phyloP scores from a whole-genome alignment of 2,113 vertebrate genomes.

The Pantherophis guttatus region DNA sequence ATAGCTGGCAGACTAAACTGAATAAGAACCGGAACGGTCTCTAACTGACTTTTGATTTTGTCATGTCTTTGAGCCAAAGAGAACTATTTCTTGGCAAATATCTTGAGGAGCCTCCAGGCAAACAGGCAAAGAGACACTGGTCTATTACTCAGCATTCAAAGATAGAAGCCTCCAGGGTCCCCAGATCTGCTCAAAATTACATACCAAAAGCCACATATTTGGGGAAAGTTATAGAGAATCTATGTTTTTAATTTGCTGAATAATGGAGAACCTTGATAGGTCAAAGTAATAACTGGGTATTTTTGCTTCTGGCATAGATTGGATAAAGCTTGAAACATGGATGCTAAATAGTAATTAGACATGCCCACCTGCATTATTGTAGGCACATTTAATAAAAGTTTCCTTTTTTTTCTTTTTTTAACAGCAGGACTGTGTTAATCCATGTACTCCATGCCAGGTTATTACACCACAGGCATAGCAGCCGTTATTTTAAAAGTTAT shows the following conservation, averaged over 20 bases:
- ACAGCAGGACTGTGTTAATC: not conserved
- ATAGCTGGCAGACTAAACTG: not conserved
- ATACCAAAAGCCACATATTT: not conserved
- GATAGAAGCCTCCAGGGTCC: not conserved
- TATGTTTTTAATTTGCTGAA: not conserved
- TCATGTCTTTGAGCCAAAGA: not conserved
- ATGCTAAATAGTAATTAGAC: not conserved
- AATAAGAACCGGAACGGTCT: not conserved
- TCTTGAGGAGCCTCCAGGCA: not conserved
- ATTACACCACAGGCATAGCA: slow-evolving; percentile 14
- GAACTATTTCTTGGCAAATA: not conserved
- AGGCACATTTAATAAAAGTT: not conserved
- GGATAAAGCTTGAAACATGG: not conserved
- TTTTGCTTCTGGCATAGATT: not conserved
- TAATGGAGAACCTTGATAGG: not conserved
- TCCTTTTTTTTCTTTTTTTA: not conserved
- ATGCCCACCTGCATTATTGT: not conserved
- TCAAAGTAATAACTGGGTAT: not conserved
- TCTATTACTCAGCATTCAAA: not conserved
- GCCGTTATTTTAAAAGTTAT: not conserved
- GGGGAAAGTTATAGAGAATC: not conserved
- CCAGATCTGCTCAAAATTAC: not conserved
- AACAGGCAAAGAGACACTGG: not conserved
- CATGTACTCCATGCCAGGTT: not conserved
- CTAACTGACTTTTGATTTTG: not conserved